Evolutionary conservation across 1,140 invertebrate genomes (phyloP).

Genomic region (Trachymyrmex septentrionalis): DNA sequence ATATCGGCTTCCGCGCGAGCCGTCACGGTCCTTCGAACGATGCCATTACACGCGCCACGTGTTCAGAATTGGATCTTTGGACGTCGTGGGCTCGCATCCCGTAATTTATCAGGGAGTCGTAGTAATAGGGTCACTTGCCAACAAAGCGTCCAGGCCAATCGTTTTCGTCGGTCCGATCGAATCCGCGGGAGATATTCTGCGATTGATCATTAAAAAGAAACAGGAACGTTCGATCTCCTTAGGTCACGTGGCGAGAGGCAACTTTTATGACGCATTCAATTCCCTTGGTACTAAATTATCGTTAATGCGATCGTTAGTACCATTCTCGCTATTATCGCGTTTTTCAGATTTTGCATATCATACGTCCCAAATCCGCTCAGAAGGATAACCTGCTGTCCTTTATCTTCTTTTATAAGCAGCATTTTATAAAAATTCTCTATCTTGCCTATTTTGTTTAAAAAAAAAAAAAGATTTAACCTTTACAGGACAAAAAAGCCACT

Average conservation of each 20-base stretch:
- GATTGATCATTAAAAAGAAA: constrained; percentile 50
- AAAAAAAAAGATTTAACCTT: background rate
- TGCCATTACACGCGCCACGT: constrained; percentile 60
- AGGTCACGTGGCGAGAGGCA: background rate
- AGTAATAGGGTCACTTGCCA: constrained; percentile 58
- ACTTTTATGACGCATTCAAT: background rate
- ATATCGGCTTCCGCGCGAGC: constrained; percentile 53
- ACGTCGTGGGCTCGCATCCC: constrained; percentile 30
- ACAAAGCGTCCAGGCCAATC: constrained; percentile 45
- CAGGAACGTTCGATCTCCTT: background rate
- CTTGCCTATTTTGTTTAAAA: background rate
- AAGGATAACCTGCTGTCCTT: background rate
- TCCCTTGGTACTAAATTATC: constrained; percentile 5
- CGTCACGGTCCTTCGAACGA: constrained; percentile 58
- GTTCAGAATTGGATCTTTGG: constrained; percentile 63
- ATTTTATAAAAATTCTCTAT: background rate
- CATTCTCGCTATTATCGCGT: background rate
- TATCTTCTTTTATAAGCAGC: background rate
- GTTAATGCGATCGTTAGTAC: constrained; percentile 10
- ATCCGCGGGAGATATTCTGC: background rate
- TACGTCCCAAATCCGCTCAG: background rate
- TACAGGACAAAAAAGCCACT: no score
- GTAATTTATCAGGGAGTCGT: constrained; percentile 60
- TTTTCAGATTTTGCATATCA: background rate
- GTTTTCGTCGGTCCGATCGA: constrained; percentile 15